Conservation (phyloP, 2,888 invertebrate genomes). For the Liopterus haemorrhoidalis region DNA sequence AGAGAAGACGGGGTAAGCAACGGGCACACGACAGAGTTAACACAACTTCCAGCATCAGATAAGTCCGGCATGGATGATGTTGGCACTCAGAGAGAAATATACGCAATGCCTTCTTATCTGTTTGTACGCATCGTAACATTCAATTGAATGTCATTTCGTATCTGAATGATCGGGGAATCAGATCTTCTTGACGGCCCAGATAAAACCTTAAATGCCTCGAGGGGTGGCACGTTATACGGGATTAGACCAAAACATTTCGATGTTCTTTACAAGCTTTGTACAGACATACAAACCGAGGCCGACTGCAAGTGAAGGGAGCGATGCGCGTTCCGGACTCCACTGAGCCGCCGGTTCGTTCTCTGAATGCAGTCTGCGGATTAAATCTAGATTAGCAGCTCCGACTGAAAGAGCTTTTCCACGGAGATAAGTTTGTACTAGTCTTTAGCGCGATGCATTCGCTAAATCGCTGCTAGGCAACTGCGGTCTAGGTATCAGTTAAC, state of each 20-base stretch:
- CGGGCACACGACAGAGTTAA: no score
- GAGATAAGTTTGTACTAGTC: no score
- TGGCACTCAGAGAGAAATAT: not conserved
- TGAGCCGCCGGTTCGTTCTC: constrained; percentile 8
- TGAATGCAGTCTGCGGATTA: constrained; percentile 16
- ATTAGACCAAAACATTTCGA: constrained; percentile 13
- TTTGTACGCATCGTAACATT: constrained; percentile 1
- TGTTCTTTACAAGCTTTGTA: constrained; percentile 17
- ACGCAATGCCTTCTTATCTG: not conserved
- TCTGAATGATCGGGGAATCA: not conserved
- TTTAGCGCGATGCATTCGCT: no score
- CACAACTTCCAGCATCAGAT: no score
- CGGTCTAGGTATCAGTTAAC: no score
- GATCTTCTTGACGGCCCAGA: not conserved
- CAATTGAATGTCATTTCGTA: constrained; percentile 1
- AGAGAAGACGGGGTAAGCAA: no score
- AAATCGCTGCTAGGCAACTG: no score
- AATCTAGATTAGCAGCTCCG: constrained; percentile 18
- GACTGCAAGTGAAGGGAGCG: no score
- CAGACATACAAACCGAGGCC: constrained; percentile 17
- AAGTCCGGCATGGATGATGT: no score
- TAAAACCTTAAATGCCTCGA: constrained; percentile 3
- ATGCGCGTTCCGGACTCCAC: no score
- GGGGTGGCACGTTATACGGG: not conserved
- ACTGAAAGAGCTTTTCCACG: constrained; percentile 13